A percentile compares a stretch with the other conserved stretches of the same genome.
phyloP scores from a whole-genome alignment of 2,888 invertebrate species.

The Catocala nupta region DNA sequence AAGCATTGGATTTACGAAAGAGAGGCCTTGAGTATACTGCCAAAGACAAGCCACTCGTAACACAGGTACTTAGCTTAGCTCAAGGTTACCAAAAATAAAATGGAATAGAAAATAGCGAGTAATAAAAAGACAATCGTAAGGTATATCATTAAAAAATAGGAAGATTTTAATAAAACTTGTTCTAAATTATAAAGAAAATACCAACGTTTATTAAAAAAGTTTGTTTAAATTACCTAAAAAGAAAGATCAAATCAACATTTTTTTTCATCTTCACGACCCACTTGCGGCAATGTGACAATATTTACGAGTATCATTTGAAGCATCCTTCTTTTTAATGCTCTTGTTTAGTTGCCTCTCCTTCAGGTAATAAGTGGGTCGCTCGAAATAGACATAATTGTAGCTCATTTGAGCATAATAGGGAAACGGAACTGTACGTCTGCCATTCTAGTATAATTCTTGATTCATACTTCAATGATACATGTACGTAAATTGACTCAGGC shows the following conservation, averaged over 20 bases:
- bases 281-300: conserved; percentile 29
- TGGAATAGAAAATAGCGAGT: too few species aligned
- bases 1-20: too few species aligned
- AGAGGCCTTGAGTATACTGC: too few species aligned
- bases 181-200: too few species aligned
- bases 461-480: conserved; percentile 20
- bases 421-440: conserved; percentile 40
- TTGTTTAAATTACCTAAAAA: neutral
- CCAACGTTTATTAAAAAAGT: too few species aligned
- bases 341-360: conserved; percentile 27
- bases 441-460: conserved; percentile 39
- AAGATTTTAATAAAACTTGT: too few species aligned
- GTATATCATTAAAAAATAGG: too few species aligned
- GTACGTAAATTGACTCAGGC: too few species aligned
- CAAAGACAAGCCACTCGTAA: too few species aligned
- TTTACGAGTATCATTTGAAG: conserved; percentile 31
- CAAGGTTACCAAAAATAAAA: too few species aligned
- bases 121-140: too few species aligned
- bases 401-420: conserved; percentile 58
- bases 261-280: conserved; percentile 4
- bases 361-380: conserved; percentile 47
- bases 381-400: conserved; percentile 54
- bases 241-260: conserved; percentile 1
- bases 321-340: conserved; percentile 39
- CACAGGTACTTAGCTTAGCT: too few species aligned